Conservation (phyloP, 2,113 vertebrate genomes). For the human region GRCh38 chr4:14571501-14572000, state of each 20-base stretch:
- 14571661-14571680: not conserved
- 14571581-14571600: not conserved
- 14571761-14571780: not conserved
- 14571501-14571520: not conserved
- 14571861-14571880: not conserved
- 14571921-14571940: not conserved
- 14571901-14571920: not conserved
- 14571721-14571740: not conserved
- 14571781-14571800: not conserved
- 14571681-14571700: not conserved
- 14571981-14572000: not conserved
- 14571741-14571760: not conserved
- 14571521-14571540: not conserved
- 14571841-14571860: not conserved
- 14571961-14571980: constrained; percentile 29
- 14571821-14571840: not conserved
- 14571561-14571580: not conserved
- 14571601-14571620: not conserved
- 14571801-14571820: not conserved
- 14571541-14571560: not conserved
- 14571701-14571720: not conserved
- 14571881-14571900: not conserved
- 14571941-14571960: not conserved
- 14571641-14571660: not conserved
- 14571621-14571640: not conserved